Conservation (phyloP, 1,140 invertebrate genomes). For the Octopus sinensis region DNA sequence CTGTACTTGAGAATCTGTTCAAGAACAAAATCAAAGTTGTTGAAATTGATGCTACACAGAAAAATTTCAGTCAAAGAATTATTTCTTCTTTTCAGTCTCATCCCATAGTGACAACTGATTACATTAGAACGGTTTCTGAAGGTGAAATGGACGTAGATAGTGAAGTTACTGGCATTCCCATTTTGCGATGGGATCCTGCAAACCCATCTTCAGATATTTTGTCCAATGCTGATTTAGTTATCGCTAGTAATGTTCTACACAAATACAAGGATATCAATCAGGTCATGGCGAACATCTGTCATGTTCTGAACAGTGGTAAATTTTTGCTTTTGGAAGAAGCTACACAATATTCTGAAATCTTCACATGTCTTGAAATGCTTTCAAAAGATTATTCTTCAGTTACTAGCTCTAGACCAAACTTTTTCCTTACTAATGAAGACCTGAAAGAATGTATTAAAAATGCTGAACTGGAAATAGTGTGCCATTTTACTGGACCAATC, state of each 20-base stretch:
- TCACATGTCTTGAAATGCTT: slow-evolving; percentile 31
- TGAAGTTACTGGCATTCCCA: slow-evolving; percentile 42
- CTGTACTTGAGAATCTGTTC: slow-evolving; percentile 75
- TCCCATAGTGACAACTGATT: slow-evolving; percentile 55
- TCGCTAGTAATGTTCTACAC: slow-evolving; percentile 52
- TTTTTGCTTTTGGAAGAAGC: slow-evolving; percentile 77
- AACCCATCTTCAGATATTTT: slow-evolving; percentile 29
- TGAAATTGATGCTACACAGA: slow-evolving; percentile 63
- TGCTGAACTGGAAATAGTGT: slow-evolving; percentile 56
- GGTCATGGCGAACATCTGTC: slow-evolving; percentile 57
- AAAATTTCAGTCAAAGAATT: slow-evolving; percentile 39
- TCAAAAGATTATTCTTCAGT: slow-evolving; percentile 17
- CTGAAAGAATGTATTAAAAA: slow-evolving; percentile 56
- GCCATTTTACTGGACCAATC: slow-evolving; percentile 41
- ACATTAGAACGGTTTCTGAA: slow-evolving; percentile 46
- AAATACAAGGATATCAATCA: slow-evolving; percentile 49
- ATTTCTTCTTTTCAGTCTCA: slow-evolving; percentile 48
- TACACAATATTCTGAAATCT: slow-evolving; percentile 57
- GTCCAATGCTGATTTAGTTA: slow-evolving; percentile 47
- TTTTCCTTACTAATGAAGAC: slow-evolving; percentile 46
- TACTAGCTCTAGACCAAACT: slow-evolving; percentile 29
- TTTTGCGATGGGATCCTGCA: slow-evolving; percentile 47
- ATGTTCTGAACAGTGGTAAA: slow-evolving; percentile 69
- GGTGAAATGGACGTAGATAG: slow-evolving; percentile 44
- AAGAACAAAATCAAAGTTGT: slow-evolving; percentile 72